phyloP scores from a whole-genome alignment of 2,113 vertebrate genomes.

The Tympanuchus pallidicinctus region DNA sequence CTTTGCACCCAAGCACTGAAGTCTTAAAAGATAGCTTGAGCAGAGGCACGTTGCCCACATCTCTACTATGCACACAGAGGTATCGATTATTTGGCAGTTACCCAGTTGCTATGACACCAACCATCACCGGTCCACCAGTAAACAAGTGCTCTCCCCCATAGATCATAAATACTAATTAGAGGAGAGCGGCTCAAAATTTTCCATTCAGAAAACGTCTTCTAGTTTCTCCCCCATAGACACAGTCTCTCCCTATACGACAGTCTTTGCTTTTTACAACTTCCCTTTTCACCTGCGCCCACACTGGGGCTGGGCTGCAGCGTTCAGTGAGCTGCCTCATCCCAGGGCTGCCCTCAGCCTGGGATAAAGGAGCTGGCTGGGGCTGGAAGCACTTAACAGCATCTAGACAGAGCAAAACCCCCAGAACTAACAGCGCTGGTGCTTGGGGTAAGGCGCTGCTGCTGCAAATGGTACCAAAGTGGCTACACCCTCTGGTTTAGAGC shows the following conservation, averaged over 20 bases:
- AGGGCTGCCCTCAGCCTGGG: neutral
- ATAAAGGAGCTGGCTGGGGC: neutral
- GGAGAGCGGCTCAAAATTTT: neutral
- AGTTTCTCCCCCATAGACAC: neutral
- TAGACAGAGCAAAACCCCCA: neutral
- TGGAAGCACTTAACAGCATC: neutral
- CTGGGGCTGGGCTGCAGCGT: neutral
- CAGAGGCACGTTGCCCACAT: fast-evolving
- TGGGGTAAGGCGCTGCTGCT: fast-evolving
- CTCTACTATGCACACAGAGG: fast-evolving
- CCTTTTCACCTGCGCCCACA: fast-evolving
- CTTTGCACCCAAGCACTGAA: neutral
- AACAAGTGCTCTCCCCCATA: fast-evolving
- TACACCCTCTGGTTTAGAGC: neutral
- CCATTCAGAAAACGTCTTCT: neutral
- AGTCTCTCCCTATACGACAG: fast-evolving
- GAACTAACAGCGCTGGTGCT: neutral
- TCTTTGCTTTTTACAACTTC: neutral
- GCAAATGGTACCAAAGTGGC: neutral
- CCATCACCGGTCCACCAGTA: fast-evolving
- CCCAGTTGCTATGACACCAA: neutral
- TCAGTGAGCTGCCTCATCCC: no score
- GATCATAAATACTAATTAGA: neutral
- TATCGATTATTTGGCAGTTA: neutral
- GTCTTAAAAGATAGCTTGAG: neutral